Base-by-base conservation (phyloP, 2,888 invertebrate species). In the Tenthredo distinguenda region DNA sequence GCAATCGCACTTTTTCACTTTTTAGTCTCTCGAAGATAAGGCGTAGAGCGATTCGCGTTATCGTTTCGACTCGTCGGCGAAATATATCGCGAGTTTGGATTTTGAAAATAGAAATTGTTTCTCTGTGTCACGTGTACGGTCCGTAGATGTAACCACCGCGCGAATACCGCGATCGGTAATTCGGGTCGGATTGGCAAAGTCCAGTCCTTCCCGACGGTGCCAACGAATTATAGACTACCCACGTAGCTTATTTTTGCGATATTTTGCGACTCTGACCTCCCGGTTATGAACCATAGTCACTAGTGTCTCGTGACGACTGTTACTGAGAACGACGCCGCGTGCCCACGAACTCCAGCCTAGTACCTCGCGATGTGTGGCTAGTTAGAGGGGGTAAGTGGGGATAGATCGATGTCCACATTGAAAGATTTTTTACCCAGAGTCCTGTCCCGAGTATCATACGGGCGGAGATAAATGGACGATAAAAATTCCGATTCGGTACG, bases 281-380 rank as follows among this genome's bases (percentile, higher is more conserved):
- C 62, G 26, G 4, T 62, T 62, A 10, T n/a, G n/a, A n/a, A 62
- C 10, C 26, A 62, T 62, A 62, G 26, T 21, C 26, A 9, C 62
- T 62, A 26, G 62, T 62, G 62, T 62, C 62, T 62, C 62, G 62
- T 62, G 62, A 62, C 62, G 62, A 62, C 62, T 62, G 62, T 26
- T 62, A n/a, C 55, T 26, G 26, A 21, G 62, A 26, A 62, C 62
- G 62, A 62, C 21, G 62, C 62, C 12, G 62, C 26, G 21, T 62
- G 62, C 26, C 62, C 62, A 21, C 62, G 21, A 62, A 26, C 62
- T 55, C 7, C 55, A 26, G 26, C 62, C 21, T 62, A 62, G 26
- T 12, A 62, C 10, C n/a, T 5, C 55, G 55, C 62, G 62, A 62
- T 26, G 62, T 62, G 21, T 62, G 62, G 62, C 26, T 26, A 62